Evolutionary conservation across 1,140 invertebrate genomes (phyloP).

Genomic region (Aphis gossypii): DNA sequence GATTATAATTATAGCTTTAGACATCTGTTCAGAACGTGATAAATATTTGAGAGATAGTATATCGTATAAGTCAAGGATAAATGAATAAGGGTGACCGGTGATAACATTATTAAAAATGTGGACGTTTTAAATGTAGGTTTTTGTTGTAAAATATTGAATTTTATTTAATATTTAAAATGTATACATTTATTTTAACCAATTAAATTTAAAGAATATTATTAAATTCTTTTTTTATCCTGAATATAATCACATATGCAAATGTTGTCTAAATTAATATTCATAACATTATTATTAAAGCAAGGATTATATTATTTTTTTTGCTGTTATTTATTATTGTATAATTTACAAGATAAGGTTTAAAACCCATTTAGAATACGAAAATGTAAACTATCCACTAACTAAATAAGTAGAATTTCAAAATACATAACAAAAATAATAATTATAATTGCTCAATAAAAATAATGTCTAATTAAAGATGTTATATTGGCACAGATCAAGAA

Average conservation of each 20-base stretch:
- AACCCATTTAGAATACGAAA: not conserved
- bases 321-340: not conserved
- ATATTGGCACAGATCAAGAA: not conserved
- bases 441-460: constrained; percentile 3
- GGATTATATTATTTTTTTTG: not conserved
- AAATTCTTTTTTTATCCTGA: not conserved
- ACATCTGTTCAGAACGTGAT: not conserved
- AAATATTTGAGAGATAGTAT: not conserved
- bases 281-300: not conserved
- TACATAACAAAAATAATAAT: not conserved
- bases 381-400: not conserved
- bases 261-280: not conserved
- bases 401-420: not conserved
- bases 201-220: not conserved
- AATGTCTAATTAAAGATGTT: not conserved
- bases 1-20: not conserved
- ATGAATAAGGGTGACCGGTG: not conserved
- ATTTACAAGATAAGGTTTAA: not conserved
- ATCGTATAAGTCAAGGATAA: constrained; percentile 2
- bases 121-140: not conserved
- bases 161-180: not conserved
- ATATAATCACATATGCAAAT: not conserved
- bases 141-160: not conserved
- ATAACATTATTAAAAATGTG: not conserved
- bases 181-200: not conserved